phyloP scores from a whole-genome alignment of 2,888 invertebrate species.

The Blastobasis lacticolella region DNA sequence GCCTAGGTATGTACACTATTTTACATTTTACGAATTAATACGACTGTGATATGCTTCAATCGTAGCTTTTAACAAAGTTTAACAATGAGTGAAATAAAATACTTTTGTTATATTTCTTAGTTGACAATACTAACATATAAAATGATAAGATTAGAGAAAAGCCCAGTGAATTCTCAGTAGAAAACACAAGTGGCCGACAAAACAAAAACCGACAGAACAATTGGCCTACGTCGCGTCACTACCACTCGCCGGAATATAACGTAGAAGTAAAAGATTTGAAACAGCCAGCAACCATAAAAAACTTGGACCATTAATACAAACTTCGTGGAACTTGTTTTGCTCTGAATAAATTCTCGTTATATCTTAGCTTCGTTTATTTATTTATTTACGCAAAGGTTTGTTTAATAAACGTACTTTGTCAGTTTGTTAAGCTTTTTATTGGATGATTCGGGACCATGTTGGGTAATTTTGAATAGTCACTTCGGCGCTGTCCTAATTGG shows the following conservation, averaged over 20 bases:
- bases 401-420: no score
- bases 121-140: neutral
- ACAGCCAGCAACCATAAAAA: slow-evolving; percentile 7
- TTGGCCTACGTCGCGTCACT: neutral
- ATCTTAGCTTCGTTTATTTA: neutral
- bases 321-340: neutral
- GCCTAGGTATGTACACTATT: no score
- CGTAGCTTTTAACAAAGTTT: no score
- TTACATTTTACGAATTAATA: no score
- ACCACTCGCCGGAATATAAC: slow-evolving; percentile 6
- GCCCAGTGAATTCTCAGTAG: neutral
- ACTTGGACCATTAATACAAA: slow-evolving; percentile 6
- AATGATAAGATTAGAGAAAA: neutral
- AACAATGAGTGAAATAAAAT: no score
- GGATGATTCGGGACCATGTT: no score
- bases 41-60: no score
- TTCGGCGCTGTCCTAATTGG: no score
- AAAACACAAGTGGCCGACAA: neutral
- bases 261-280: slow-evolving; percentile 8
- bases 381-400: no score
- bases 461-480: no score
- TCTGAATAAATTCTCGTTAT: neutral
- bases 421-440: no score
- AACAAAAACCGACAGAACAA: neutral
- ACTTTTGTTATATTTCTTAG: no score